A percentile compares a stretch with the other conserved stretches of the same genome.
Evolutionary conservation across 2,888 invertebrate genomes (phyloP).

Genomic region (Priocnemis perturbator): DNA sequence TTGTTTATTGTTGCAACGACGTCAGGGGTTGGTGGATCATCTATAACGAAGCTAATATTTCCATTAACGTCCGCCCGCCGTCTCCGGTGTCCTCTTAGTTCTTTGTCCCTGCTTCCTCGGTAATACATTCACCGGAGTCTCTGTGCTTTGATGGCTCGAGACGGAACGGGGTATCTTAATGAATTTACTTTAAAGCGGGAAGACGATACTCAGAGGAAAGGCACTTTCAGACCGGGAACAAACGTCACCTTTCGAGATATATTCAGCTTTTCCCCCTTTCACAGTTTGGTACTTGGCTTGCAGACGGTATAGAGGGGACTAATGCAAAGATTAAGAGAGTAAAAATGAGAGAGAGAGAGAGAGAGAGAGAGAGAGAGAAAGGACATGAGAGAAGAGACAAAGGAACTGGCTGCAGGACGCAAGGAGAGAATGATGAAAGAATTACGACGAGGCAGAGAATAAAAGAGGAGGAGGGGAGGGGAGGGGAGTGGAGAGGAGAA

Average conservation of each 20-base stretch:
- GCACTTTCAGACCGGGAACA: too few relatives aligned
- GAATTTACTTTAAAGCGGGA: slow-evolving; percentile 14
- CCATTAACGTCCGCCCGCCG: background rate
- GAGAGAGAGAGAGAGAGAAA: background rate
- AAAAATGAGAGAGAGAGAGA: background rate
- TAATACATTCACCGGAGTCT: background rate
- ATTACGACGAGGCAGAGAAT: slow-evolving; percentile 10
- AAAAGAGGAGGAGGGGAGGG: slow-evolving; percentile 15
- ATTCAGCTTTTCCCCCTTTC: background rate
- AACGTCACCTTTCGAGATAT: too few relatives aligned
- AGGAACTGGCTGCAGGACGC: slow-evolving; percentile 22
- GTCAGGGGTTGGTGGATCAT: too few relatives aligned
- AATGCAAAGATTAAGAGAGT: too few relatives aligned
- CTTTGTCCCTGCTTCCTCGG: background rate
- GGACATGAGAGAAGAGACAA: slow-evolving; percentile 24
- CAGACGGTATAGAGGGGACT: background rate
- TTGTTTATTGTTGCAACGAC: too few relatives aligned
- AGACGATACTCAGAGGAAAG: slow-evolving; percentile 5
- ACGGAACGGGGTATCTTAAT: slow-evolving; percentile 7
- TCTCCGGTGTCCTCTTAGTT: background rate
- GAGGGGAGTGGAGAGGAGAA: slow-evolving; percentile 10
- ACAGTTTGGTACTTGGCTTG: background rate
- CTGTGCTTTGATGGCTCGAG: background rate
- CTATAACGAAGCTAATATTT: background rate
- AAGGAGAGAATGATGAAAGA: slow-evolving; percentile 17